These are phyloP conservation scores for Eupithecia subumbrata DNA, from an alignment of 2,888 invertebrate species.

Conservation along the genomic window DNA sequence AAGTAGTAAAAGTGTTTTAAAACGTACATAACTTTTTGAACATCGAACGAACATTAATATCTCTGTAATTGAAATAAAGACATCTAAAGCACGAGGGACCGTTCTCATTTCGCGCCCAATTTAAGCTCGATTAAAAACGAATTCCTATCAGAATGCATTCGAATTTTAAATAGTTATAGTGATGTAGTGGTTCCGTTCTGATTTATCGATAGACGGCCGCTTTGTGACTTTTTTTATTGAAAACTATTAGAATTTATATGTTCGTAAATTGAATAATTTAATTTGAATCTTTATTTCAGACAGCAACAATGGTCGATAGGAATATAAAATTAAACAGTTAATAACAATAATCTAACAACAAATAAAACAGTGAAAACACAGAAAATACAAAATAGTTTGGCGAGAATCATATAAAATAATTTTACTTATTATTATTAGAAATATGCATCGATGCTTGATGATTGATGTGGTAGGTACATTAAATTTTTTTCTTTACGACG, in stretches of 20 bases:
- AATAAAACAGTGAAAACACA: too few species aligned
- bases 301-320: too few species aligned
- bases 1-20: not conserved
- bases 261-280: not conserved
- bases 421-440: too few species aligned
- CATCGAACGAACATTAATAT: constrained; percentile 59
- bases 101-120: constrained; percentile 84
- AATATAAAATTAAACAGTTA: too few species aligned
- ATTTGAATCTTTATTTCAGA: too few species aligned
- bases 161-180: constrained; percentile 62
- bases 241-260: not conserved
- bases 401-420: too few species aligned
- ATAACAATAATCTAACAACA: too few species aligned
- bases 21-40: not conserved
- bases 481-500: too few species aligned
- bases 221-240: constrained; percentile 7
- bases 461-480: too few species aligned
- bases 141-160: constrained; percentile 80
- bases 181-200: constrained; percentile 28
- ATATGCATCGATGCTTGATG: too few species aligned
- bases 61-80: constrained; percentile 69
- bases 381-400: too few species aligned
- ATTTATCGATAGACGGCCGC: constrained; percentile 38
- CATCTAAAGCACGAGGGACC: constrained; percentile 69
- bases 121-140: constrained; percentile 83